Evolutionary conservation across 2,113 vertebrate genomes (phyloP), one percentile per base, ranked within the genome.

Genomic region (Callionymus lyra): DNA sequence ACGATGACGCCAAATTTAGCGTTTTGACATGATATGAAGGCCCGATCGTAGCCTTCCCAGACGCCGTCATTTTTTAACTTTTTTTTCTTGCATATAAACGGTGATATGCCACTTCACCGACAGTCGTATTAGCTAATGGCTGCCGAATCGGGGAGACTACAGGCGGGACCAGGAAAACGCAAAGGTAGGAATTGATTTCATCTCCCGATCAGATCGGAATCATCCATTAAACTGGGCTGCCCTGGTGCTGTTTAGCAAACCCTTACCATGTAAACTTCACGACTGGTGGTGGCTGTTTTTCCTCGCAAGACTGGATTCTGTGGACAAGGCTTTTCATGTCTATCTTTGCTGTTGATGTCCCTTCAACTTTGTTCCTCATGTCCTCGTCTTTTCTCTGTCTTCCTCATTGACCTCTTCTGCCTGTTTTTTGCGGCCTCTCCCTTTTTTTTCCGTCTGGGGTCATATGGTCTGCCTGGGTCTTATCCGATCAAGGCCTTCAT

Each of bases 141-240:
- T 82, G 78, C 85, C 76, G 83, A 86, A 83, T 83, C 84, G 80
- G 85, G 85, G 82, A 86, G 84, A 85, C 84, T 84, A 79, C 86
- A 77, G 83, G 82, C 84, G 80, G 84, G 84, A 86, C 84, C 82
- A 80, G 85, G 86, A 83, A 87, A 86, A 74, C 81, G 86, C 82
- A 86, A 86, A 86, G 86, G 84, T 86, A 86, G 80, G 84, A 74
- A 76, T 79, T 71, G 41, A 73, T 73, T 66, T 76, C 79, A 81
- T 82, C 71, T 83, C 63, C 76, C 74, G 71, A 81, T 83, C 80
- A 73, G 73, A 80, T 73, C 61, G 79, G 80, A 83, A 62, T 73
- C 76, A 81, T 77, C 69, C 76, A 84, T 82, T 72, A 27, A 72
- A 76, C 69, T 54, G 72, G 76, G 72, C 76, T 82, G 76, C 76